Conservation (phyloP, 37 sponge, comb jelly and placozoan genomes). For the Bolinopsis microptera region DNA sequence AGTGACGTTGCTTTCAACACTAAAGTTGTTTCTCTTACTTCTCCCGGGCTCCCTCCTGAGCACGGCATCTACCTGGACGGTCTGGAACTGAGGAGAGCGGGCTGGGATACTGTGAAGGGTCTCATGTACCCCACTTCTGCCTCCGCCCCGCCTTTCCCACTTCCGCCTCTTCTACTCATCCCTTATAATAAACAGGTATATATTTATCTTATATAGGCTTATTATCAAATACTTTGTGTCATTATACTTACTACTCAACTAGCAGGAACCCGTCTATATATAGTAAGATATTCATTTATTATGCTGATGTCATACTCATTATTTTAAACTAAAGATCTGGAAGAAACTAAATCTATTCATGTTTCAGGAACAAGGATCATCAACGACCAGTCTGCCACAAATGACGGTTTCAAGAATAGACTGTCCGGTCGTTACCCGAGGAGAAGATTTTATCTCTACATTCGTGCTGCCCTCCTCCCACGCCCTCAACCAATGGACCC, state of each 20-base stretch:
- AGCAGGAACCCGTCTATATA: neutral
- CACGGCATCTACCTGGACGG: slow-evolving; percentile 1
- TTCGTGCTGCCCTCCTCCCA: slow-evolving; percentile 52
- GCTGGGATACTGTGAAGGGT: slow-evolving; percentile 52
- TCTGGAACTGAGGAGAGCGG: slow-evolving; percentile 36
- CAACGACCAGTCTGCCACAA: slow-evolving; percentile 6
- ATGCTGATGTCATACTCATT: too few species aligned
- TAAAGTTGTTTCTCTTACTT: neutral
- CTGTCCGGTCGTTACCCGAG: neutral
- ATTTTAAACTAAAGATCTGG: too few species aligned
- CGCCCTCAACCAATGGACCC: slow-evolving; percentile 13
- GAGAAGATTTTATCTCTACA: neutral
- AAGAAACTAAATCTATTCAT: too few species aligned
- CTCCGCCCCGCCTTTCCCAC: slow-evolving; percentile 61
- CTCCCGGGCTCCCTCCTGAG: neutral
- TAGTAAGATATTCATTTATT: too few species aligned
- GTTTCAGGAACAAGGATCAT: neutral
- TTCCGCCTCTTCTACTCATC: neutral
- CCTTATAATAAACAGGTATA: slow-evolving; percentile 4
- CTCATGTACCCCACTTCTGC: slow-evolving; percentile 49
- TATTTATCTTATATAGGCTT: too few species aligned
- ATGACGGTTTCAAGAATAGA: slow-evolving; percentile 5
- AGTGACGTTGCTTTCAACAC: slow-evolving; percentile 20
- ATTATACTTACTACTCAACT: too few species aligned
- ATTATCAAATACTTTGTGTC: too few species aligned